Base-by-base conservation (phyloP, 2,113 vertebrate genomes). In the Hippocampus barbouri region DNA sequence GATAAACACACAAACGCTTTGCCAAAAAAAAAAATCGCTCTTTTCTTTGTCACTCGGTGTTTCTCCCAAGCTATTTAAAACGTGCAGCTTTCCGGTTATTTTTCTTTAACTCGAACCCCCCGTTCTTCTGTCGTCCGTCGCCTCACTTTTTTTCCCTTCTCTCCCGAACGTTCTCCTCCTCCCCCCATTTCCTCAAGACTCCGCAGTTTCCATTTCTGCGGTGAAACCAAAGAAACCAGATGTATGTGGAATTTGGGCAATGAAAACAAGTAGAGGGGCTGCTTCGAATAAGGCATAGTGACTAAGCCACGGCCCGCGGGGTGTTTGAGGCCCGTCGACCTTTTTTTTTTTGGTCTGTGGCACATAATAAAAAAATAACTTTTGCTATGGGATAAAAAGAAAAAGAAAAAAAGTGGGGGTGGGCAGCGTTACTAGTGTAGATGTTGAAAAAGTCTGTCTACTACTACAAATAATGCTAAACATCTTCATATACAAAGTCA, bases 191-290 rank as follows among this genome's bases (percentile, higher is more conserved):
- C 71, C 64, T 63, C 61, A 68, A 71, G 16, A 34, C 75, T 85
- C 65, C 70, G 77, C 79, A 84, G 85, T 79, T 60, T 82, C 79
- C 76, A 68, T 49, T 74, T 75, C 77, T 89, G 88, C 81, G 85
- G 72, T n/a, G 69, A 66, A 67, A 69, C 74, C 88, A 88, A 75
- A 82, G 76, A 70, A 74, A 62, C 81, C 90, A 91, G 87, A 93
- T 93, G 91, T 89, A 68, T 57, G 53, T 43, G 69, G 76, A 83
- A 86, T 84, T 64, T 68, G 66, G 66, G 59, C 8, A 63, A 69
- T 78, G 80, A 81, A 80, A 83, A 79, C 77, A 41, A 62, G 8
- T 18, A 16, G 7, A 27, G 23, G 8, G 25, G n/a, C 14, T 27
- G 43, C 53, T 18, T 21, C 71, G 64, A 51, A 40, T 43, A 3